Percentiles rank a stretch among this genome's conserved stretches.
Evolutionary conservation across 1,140 invertebrate species (phyloP).

Genomic region (Centruroides sculpturatus): DNA sequence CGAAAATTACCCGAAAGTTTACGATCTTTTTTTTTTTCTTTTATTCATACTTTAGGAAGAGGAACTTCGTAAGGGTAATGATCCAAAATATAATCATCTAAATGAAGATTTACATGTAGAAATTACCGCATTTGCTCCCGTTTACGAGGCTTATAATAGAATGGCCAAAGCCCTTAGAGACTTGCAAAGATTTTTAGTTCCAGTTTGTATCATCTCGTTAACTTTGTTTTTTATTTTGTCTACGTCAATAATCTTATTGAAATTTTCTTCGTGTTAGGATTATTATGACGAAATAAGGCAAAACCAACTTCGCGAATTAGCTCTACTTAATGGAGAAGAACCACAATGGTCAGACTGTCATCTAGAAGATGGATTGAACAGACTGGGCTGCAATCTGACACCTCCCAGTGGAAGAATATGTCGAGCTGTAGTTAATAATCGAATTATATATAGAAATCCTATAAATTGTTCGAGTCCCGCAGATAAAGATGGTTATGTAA

Average conservation of each 20-base stretch:
- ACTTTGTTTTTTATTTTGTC: not conserved
- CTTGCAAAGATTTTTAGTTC: conserved; percentile 39
- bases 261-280: conserved; percentile 21
- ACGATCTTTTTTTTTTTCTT: not conserved
- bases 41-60: conserved; percentile 49
- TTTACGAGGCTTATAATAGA: conserved; percentile 77
- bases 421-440: too few species aligned
- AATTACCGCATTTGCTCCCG: conserved; percentile 72
- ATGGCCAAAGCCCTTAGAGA: conserved; percentile 80
- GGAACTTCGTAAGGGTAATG: conserved; percentile 63
- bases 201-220: conserved; percentile 21
- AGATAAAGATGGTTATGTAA: too few species aligned
- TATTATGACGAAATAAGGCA: conserved; percentile 66
- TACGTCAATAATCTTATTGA: too few species aligned
- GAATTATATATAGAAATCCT: too few species aligned
- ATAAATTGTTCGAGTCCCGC: too few species aligned
- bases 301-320: conserved; percentile 59
- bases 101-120: conserved; percentile 86
- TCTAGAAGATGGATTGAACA: too few species aligned
- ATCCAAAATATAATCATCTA: conserved; percentile 84
- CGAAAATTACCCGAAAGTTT: not conserved
- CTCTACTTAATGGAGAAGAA: conserved; percentile 21
- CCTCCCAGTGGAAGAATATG: too few species aligned
- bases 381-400: too few species aligned
- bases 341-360: not conserved